Evolutionary conservation across 2,797 vertebrate species (phyloP).

Genomic region (Myripristis murdjan): DNA sequence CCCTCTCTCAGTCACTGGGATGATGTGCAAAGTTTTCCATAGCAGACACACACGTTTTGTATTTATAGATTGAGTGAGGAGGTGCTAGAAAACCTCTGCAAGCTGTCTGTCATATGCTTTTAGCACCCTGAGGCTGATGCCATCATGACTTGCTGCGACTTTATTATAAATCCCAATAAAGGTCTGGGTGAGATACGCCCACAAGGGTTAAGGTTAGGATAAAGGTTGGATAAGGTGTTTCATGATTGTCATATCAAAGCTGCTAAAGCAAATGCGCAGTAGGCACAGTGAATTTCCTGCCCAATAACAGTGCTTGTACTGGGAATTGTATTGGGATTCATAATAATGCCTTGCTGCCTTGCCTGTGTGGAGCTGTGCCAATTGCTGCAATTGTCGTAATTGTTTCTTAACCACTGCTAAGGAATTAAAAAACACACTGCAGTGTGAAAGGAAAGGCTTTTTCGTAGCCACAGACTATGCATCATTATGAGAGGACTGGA

Average conservation of each 20-base stretch:
- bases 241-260: too few species aligned
- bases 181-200: too few species aligned
- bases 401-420: slow-evolving; percentile 37
- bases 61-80: slow-evolving; percentile 30
- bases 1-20: background rate
- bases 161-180: too few species aligned
- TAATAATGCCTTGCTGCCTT: too few species aligned
- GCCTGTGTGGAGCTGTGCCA: slow-evolving; percentile 20
- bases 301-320: too few species aligned
- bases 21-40: background rate
- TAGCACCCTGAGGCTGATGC: slow-evolving; percentile 18
- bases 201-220: too few species aligned
- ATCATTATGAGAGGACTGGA: slow-evolving; percentile 37
- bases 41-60: background rate
- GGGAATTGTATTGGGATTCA: too few species aligned
- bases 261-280: too few species aligned
- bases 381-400: slow-evolving; percentile 36
- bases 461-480: slow-evolving; percentile 12
- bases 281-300: too few species aligned
- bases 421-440: too few species aligned
- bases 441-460: background rate
- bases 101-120: slow-evolving; percentile 20
- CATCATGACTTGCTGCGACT: too few species aligned
- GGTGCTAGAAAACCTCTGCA: slow-evolving; percentile 17
- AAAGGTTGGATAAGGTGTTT: too few species aligned